These are phyloP conservation scores for Pica pica DNA, from an alignment of 2,113 vertebrate species.

Conservation along the genomic window DNA sequence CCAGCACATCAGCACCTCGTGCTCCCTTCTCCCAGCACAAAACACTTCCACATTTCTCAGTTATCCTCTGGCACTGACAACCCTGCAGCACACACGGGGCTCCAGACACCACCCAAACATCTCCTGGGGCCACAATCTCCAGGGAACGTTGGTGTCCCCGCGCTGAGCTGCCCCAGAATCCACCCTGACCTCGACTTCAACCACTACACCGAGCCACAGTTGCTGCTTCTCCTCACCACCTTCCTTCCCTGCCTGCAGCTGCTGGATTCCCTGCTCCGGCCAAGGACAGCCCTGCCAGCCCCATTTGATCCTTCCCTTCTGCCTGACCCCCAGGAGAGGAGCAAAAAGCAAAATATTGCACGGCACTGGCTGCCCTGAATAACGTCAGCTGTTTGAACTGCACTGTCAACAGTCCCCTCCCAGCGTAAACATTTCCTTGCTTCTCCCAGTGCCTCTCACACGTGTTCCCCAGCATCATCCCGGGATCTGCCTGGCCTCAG, in stretches of 20 bases:
- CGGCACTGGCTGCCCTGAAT: background rate
- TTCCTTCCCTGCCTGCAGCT: background rate
- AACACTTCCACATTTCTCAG: background rate
- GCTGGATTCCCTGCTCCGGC: background rate
- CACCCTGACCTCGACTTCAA: background rate
- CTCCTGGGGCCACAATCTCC: background rate
- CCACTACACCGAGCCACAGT: background rate
- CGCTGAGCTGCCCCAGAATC: background rate
- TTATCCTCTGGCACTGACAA: background rate
- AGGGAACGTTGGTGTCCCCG: background rate
- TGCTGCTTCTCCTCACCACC: background rate
- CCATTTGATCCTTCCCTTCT: background rate
- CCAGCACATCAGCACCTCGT: background rate
- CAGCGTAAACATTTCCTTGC: background rate
- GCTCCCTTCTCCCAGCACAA: background rate
- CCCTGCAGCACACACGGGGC: background rate
- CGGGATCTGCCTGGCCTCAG: background rate
- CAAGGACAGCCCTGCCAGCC: background rate
- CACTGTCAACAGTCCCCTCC: constrained; percentile 34
- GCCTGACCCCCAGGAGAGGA: background rate
- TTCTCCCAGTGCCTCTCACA: background rate
- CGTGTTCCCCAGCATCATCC: background rate
- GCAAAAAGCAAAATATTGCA: background rate
- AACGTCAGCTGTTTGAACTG: background rate
- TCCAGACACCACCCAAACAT: background rate